Conservation (phyloP, 2,113 vertebrate species). For the Chloropsis hardwickii region DNA sequence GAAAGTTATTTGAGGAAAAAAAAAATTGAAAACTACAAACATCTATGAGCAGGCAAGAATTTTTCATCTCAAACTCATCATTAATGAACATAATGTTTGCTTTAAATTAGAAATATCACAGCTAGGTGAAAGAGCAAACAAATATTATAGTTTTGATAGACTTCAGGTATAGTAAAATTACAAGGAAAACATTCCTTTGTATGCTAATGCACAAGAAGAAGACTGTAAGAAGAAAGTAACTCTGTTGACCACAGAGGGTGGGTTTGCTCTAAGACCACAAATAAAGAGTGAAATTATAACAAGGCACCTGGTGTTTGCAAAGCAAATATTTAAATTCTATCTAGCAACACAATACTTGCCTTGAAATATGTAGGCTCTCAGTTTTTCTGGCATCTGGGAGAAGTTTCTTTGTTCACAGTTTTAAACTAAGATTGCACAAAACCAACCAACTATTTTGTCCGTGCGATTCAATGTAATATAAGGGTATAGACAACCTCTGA, state of each 20-base stretch:
- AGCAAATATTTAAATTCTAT: neutral
- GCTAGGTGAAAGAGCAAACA: neutral
- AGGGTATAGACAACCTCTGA: neutral
- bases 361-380: neutral
- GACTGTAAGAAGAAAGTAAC: neutral
- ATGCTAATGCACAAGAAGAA: neutral
- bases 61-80: neutral
- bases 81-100: neutral
- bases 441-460: neutral
- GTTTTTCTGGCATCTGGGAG: neutral
- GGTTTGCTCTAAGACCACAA: neutral
- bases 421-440: neutral
- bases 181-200: neutral
- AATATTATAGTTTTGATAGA: neutral
- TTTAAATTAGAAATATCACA: neutral
- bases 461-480: accelerated
- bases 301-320: neutral
- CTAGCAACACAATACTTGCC: neutral
- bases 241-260: neutral
- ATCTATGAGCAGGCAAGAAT: neutral
- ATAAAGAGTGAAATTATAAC: neutral
- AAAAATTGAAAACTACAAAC: neutral
- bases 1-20: neutral
- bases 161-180: neutral
- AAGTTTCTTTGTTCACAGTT: neutral